Conservation (phyloP, 2,113 vertebrate species). For the Panthera tigris region DNA sequence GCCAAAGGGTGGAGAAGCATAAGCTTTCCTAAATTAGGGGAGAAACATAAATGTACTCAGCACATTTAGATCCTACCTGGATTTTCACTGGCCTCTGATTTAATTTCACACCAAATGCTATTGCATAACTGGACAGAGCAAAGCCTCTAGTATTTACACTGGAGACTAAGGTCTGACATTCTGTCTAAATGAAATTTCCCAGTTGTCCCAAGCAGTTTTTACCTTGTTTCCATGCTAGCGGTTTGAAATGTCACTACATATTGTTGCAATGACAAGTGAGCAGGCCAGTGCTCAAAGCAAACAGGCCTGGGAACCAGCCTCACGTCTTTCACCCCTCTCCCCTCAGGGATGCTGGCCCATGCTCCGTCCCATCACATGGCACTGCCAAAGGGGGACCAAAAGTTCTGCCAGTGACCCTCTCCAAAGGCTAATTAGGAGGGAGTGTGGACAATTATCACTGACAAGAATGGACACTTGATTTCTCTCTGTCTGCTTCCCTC, state of each 20-base stretch:
- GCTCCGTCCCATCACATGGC: background rate
- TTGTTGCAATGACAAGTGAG: conserved; percentile 81
- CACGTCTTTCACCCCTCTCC: rapidly evolving
- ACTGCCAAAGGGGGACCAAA: background rate
- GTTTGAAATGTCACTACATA: conserved; percentile 81
- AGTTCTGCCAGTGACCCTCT: background rate
- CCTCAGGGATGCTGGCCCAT: rapidly evolving
- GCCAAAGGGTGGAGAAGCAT: background rate
- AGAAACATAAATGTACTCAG: conserved; percentile 35
- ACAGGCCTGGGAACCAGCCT: conserved; percentile 3
- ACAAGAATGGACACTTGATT: background rate
- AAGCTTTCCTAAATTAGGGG: background rate
- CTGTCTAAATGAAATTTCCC: conserved; percentile 86
- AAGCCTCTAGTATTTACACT: conserved; percentile 81
- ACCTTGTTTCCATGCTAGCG: conserved; percentile 82
- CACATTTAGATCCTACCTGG: conserved; percentile 54
- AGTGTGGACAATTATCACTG: background rate
- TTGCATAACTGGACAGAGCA: conserved; percentile 76
- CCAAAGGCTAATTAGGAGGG: background rate
- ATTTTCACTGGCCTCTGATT: conserved; percentile 76
- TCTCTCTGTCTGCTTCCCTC: background rate
- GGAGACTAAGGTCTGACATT: conserved; percentile 81
- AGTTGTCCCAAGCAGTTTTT: conserved; percentile 85
- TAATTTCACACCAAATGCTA: conserved; percentile 82
- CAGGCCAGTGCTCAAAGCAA: conserved; percentile 51